Percentiles rank a stretch among this genome's conserved stretches.
Conservation (phyloP, 2,888 invertebrate species). For the Bombylius major region DNA sequence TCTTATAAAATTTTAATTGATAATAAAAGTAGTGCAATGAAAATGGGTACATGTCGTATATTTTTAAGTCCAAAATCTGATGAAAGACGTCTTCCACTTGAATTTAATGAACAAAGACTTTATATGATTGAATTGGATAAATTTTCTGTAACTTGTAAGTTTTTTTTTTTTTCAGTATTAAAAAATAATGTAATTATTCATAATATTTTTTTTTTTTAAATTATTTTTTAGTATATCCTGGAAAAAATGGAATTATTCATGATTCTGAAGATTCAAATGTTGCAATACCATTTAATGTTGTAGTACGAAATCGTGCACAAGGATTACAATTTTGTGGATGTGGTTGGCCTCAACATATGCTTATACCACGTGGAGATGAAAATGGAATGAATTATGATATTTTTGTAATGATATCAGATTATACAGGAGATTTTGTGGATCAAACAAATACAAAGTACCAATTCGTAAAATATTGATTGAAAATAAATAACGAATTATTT, state of each 20-base stretch:
- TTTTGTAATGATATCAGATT: constrained; percentile 69
- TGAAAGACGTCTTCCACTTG: constrained; percentile 47
- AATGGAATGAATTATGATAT: constrained; percentile 55
- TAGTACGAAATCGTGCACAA: constrained; percentile 40
- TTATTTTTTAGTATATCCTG: constrained; percentile 47
- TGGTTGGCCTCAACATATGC: constrained; percentile 76
- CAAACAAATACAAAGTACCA: constrained; percentile 18
- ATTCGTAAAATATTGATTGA: neutral
- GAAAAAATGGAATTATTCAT: constrained; percentile 52
- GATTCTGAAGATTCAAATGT: constrained; percentile 59
- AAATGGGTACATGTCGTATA: constrained; percentile 50
- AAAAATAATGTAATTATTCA: neutral
- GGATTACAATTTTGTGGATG: constrained; percentile 75
- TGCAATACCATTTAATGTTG: constrained; percentile 68
- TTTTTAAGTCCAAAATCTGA: constrained; percentile 54
- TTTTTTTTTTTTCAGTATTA: neutral
- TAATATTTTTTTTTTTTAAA: constrained; percentile 5
- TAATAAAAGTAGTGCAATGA: constrained; percentile 38
- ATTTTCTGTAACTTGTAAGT: constrained; percentile 45
- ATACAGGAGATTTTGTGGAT: constrained; percentile 43
- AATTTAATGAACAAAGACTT: constrained; percentile 44
- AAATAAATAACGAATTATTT: neutral
- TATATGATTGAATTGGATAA: constrained; percentile 58
- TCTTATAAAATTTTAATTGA: constrained; percentile 49
- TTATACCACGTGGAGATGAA: constrained; percentile 56